Conservation (phyloP, 2,888 invertebrate species). For the Lithophane semibrunnea region DNA sequence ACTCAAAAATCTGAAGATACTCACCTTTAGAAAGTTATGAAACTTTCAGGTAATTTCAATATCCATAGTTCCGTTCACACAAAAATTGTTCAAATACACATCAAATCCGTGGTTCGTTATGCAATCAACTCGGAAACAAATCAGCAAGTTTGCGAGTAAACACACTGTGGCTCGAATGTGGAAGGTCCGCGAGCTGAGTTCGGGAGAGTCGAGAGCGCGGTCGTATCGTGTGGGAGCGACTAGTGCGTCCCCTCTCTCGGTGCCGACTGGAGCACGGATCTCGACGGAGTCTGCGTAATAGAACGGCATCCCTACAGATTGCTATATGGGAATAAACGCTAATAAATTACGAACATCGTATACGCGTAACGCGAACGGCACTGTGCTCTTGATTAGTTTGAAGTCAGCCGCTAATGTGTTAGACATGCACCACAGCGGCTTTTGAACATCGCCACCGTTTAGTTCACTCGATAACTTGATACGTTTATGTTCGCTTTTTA, state of each 20-base stretch:
- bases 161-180: conserved; percentile 73
- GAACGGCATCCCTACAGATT: conserved; percentile 89
- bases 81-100: conserved; percentile 68
- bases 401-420: conserved; percentile 87
- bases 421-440: conserved; percentile 72
- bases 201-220: conserved; percentile 71
- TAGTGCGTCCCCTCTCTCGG: conserved; percentile 81
- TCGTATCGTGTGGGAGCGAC: conserved; percentile 77
- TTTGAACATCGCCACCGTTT: conserved; percentile 58
- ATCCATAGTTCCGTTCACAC: conserved; percentile 77
- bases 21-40: conserved; percentile 74
- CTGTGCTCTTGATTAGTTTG: conserved; percentile 89
- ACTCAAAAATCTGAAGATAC: conserved; percentile 61
- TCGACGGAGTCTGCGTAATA: conserved; percentile 90
- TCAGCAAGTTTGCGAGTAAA: conserved; percentile 74
- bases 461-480: conserved; percentile 45
- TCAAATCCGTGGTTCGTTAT: conserved; percentile 73
- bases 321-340: conserved; percentile 90
- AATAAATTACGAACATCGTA: conserved; percentile 89
- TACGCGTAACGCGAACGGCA: conserved; percentile 85
- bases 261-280: conserved; percentile 88
- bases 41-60: conserved; percentile 78
- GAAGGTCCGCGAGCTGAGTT: conserved; percentile 72
- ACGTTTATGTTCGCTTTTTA: conserved; percentile 53
- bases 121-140: conserved; percentile 71